Percentiles rank a stretch among this genome's conserved stretches.
phyloP scores from a whole-genome alignment of 2,113 vertebrate species.

The Cyanoramphus novaezelandiae region DNA sequence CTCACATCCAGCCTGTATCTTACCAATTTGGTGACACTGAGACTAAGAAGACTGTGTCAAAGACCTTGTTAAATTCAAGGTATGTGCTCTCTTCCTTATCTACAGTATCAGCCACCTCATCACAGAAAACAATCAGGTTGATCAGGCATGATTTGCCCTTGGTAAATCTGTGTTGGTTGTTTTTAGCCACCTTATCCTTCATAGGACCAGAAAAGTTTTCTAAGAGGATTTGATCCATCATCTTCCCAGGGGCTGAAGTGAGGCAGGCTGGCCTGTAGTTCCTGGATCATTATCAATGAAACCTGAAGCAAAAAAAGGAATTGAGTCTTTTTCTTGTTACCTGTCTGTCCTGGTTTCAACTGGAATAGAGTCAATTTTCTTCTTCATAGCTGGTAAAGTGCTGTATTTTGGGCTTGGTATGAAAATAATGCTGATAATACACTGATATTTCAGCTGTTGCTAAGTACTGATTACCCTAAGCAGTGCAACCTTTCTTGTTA shows the following conservation, averaged over 20 bases:
- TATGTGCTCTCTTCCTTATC: neutral
- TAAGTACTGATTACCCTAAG: neutral
- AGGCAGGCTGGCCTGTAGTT: neutral
- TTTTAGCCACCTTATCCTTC: neutral
- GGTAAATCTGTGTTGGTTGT: neutral
- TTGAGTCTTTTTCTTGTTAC: neutral
- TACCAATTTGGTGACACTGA: neutral
- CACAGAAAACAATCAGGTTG: neutral
- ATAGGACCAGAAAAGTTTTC: neutral
- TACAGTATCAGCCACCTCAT: neutral
- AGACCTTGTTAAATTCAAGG: neutral
- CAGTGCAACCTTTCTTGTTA: neutral
- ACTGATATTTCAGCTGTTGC: neutral
- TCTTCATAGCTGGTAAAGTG: neutral
- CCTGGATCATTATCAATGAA: neutral
- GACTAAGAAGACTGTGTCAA: neutral
- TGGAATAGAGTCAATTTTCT: neutral
- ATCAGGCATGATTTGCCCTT: neutral
- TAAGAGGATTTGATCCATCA: neutral
- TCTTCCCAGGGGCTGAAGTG: neutral
- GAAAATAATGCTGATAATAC: neutral
- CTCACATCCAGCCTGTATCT: neutral
- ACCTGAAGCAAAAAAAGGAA: neutral
- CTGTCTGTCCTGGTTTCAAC: neutral
- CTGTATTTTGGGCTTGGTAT: neutral